Conservation (phyloP, 2,113 vertebrate genomes). For the Nicator chloris region DNA sequence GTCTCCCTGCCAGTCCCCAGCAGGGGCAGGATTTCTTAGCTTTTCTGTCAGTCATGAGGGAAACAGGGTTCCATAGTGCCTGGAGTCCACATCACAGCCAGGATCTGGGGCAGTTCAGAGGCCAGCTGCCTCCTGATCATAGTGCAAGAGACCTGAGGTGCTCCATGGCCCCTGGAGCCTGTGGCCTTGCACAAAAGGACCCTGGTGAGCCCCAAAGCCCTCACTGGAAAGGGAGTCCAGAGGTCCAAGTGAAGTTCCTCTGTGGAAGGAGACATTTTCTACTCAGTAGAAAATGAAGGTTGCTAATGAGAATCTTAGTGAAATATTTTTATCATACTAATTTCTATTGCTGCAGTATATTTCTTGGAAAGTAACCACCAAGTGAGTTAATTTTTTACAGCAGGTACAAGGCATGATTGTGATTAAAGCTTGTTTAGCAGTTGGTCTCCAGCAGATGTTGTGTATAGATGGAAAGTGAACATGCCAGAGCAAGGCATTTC, state of each 20-base stretch:
- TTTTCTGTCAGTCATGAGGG: not conserved
- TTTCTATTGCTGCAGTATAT: not conserved
- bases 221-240: not conserved
- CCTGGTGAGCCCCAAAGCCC: not conserved
- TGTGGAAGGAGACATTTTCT: not conserved
- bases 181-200: not conserved
- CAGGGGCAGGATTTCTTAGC: not conserved
- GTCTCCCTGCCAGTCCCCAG: not conserved
- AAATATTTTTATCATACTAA: not conserved
- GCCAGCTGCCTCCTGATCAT: not conserved
- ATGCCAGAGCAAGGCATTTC: not conserved
- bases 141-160: not conserved
- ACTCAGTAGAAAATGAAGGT: not conserved
- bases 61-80: rapidly evolving
- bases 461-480: not conserved
- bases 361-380: not conserved
- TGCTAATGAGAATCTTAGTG: not conserved
- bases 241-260: not conserved
- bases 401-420: not conserved
- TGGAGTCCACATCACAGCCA: not conserved
- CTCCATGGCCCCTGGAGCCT: not conserved
- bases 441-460: not conserved
- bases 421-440: not conserved
- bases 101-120: rapidly evolving
- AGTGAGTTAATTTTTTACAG: not conserved